phyloP scores from a whole-genome alignment of 2,888 invertebrate species.

The Cantharis rufa region DNA sequence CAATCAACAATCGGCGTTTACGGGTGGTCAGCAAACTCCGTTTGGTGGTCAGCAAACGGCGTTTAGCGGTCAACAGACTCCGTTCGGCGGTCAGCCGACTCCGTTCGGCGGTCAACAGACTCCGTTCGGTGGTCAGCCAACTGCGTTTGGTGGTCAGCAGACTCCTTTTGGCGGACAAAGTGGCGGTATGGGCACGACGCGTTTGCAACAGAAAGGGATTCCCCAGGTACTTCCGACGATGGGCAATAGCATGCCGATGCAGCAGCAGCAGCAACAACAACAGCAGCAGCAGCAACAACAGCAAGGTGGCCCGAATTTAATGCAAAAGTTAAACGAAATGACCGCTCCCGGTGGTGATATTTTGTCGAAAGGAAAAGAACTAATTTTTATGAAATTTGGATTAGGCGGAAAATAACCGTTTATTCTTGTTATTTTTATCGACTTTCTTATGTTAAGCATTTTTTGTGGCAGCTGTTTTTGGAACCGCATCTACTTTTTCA shows the following conservation, averaged over 20 bases:
- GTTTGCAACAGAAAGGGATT: conserved; percentile 58
- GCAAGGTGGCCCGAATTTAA: conserved; percentile 72
- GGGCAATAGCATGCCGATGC: conserved; percentile 48
- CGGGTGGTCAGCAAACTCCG: conserved; percentile 32
- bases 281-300: conserved; percentile 54
- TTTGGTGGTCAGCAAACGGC: conserved; percentile 37
- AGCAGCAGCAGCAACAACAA: conserved; percentile 53
- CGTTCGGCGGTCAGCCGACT: conserved; percentile 17
- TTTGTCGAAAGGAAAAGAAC: conserved; percentile 89
- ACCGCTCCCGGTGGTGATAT: conserved; percentile 89
- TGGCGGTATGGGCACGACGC: conserved; percentile 21
- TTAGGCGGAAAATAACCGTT: conserved; percentile 67
- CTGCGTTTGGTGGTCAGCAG: conserved; percentile 28
- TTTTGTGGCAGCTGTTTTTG: conserved; percentile 38
- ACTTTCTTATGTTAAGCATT: conserved; percentile 18
- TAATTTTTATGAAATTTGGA: conserved; percentile 93
- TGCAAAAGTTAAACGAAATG: conserved; percentile 89
- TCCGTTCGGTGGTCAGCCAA: conserved; percentile 25
- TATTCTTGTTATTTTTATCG: conserved; percentile 19
- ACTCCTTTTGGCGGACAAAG: conserved; percentile 9
- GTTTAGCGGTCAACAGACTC: conserved; percentile 27
- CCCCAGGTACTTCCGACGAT: conserved; percentile 59
- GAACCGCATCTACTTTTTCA: conserved; percentile 25
- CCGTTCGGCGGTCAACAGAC: conserved; percentile 37
- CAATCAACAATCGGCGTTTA: conserved; percentile 18